These are phyloP conservation scores for Lepisosteus osseus DNA, from an alignment of 2,113 vertebrate species.

Conservation along the genomic window DNA sequence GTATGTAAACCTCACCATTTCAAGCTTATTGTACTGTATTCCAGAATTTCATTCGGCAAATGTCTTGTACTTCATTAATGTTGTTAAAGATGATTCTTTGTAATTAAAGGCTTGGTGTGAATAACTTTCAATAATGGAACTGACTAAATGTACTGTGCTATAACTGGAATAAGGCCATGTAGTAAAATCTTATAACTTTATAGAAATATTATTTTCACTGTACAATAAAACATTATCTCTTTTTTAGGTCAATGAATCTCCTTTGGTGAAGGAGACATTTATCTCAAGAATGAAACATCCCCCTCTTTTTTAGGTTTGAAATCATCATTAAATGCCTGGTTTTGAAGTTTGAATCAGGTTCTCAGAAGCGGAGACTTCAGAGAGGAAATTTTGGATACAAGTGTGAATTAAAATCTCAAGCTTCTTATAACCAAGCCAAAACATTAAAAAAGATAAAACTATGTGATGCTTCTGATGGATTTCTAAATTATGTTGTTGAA, in stretches of 20 bases:
- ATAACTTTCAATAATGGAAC: too few species aligned
- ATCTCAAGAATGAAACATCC: conserved; percentile 3
- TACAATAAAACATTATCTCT: background rate
- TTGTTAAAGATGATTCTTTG: too few species aligned
- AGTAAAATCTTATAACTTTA: background rate
- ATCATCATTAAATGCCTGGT: background rate
- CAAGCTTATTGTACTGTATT: background rate
- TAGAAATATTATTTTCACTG: too few species aligned
- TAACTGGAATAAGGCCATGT: background rate
- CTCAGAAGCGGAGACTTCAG: background rate
- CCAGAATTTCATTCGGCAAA: background rate
- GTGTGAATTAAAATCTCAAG: background rate
- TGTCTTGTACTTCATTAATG: background rate
- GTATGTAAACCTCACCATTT: too few species aligned
- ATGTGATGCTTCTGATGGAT: background rate
- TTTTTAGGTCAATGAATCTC: background rate
- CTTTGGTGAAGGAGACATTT: conserved; percentile 9
- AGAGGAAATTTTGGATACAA: background rate
- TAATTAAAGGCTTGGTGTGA: too few species aligned
- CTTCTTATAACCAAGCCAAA: background rate
- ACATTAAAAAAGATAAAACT: conserved; percentile 2
- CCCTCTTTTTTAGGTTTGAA: conserved; percentile 3
- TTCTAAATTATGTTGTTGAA: background rate
- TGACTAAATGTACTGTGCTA: background rate
- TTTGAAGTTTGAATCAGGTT: background rate